Percentiles rank a stretch among this genome's conserved stretches.
phyloP scores from a whole-genome alignment of 1,140 invertebrate genomes.

The Brachionus asplanchnoidis region DNA sequence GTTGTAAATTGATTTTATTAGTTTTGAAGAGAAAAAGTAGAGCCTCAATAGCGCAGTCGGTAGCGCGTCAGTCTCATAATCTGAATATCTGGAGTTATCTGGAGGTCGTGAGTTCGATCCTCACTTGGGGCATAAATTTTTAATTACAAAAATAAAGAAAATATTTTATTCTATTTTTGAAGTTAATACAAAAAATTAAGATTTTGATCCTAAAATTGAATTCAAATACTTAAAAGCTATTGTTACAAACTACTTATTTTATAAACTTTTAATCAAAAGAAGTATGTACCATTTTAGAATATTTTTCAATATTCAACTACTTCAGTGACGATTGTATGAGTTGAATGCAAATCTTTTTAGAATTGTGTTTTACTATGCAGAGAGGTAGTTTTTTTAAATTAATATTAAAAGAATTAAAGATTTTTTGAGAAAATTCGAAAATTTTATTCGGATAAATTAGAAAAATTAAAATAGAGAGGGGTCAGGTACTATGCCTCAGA shows the following conservation, averaged over 20 bases:
- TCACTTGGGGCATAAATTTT: not conserved
- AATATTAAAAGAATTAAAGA: no score
- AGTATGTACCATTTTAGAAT: not conserved
- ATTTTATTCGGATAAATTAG: no score
- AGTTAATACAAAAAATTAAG: not conserved
- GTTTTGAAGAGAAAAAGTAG: not conserved
- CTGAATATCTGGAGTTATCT: not conserved
- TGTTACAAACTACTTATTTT: not conserved
- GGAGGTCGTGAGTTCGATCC: not conserved
- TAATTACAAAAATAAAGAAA: not conserved
- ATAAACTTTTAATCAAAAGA: not conserved
- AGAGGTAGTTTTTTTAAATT: not conserved
- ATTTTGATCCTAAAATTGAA: not conserved
- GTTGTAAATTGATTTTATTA: not conserved
- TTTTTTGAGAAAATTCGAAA: no score
- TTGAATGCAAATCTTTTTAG: not conserved
- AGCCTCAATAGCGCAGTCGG: conserved; percentile 6
- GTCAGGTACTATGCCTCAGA: no score
- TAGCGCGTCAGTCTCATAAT: not conserved
- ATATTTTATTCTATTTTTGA: not conserved
- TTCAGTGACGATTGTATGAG: not conserved
- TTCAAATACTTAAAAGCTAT: not conserved
- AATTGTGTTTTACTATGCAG: not conserved
- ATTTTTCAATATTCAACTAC: not conserved
- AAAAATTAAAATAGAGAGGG: no score